phyloP scores from a whole-genome alignment of 1,140 invertebrate genomes.

The Andricus grossulariae region DNA sequence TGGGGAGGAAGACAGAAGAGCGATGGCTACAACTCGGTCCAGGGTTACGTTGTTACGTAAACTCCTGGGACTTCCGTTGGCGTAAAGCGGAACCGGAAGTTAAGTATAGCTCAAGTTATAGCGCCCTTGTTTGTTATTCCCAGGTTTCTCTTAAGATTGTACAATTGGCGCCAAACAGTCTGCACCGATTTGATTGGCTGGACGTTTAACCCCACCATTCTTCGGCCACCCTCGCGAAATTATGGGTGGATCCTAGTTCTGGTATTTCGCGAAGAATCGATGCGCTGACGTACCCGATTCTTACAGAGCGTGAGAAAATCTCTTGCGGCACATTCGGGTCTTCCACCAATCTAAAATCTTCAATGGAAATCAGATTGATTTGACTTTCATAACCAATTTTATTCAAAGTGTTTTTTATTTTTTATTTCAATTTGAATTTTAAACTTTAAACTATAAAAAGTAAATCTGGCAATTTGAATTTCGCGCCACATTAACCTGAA shows the following conservation, averaged over 20 bases:
- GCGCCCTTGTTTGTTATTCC: slow-evolving; percentile 57
- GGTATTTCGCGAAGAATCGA: slow-evolving; percentile 43
- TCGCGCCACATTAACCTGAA: too few relatives aligned
- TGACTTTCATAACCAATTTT: not conserved
- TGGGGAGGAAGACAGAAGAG: too few relatives aligned
- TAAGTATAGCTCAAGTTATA: slow-evolving; percentile 37
- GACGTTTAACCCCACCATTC: slow-evolving; percentile 42
- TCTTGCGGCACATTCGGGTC: not conserved
- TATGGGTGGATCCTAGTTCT: slow-evolving; percentile 33
- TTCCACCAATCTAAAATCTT: not conserved
- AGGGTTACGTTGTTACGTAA: too few relatives aligned
- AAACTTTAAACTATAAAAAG: too few relatives aligned
- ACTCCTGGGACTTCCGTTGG: slow-evolving; percentile 19
- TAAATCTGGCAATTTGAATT: too few relatives aligned
- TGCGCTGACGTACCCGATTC: slow-evolving; percentile 29
- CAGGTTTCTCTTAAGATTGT: slow-evolving; percentile 49
- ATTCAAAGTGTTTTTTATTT: too few relatives aligned
- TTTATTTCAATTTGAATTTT: too few relatives aligned
- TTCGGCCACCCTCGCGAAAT: slow-evolving; percentile 38
- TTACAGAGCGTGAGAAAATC: slow-evolving; percentile 29
- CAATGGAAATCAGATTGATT: not conserved
- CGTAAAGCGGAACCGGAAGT: slow-evolving; percentile 48
- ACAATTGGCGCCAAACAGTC: slow-evolving; percentile 66
- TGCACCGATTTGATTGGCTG: slow-evolving; percentile 58
- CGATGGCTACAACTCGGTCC: too few relatives aligned